phyloP scores from a whole-genome alignment of 2,113 vertebrate genomes.

The Alexandromys fortis region DNA sequence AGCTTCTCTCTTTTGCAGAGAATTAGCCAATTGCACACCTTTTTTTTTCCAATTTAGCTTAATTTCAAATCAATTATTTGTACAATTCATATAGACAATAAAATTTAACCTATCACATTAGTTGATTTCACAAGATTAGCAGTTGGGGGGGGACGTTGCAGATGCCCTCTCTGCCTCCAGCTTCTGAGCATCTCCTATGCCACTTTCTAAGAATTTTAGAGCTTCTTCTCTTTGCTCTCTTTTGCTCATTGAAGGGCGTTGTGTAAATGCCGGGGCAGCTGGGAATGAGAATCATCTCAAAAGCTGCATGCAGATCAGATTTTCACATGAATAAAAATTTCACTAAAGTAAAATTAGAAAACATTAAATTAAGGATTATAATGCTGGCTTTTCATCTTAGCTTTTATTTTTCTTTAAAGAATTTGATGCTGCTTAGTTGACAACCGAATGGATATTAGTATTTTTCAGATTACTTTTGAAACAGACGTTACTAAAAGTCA shows the following conservation, averaged over 20 bases:
- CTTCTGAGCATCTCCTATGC: neutral
- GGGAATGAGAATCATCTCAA: neutral
- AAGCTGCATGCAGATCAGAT: neutral
- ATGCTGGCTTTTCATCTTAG: neutral
- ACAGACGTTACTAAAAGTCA: neutral
- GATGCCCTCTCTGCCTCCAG: neutral
- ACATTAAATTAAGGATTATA: neutral
- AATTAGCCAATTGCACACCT: neutral
- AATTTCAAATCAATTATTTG: neutral
- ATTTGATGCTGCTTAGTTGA: neutral
- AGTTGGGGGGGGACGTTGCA: neutral
- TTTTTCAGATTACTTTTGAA: slow-evolving; percentile 18
- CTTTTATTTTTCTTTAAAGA: neutral
- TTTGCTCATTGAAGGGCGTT: neutral
- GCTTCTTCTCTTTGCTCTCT: neutral
- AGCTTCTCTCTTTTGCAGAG: neutral
- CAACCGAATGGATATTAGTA: neutral
- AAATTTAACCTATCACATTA: neutral
- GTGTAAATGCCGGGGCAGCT: neutral
- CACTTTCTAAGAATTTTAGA: neutral
- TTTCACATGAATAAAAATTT: neutral
- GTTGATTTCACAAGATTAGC: neutral
- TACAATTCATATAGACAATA: neutral
- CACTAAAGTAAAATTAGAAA: neutral
- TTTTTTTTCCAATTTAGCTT: neutral